Evolutionary conservation across 2,888 invertebrate genomes (phyloP), one percentile per base, ranked within the genome.

Genomic region (Spodoptera littoralis): DNA sequence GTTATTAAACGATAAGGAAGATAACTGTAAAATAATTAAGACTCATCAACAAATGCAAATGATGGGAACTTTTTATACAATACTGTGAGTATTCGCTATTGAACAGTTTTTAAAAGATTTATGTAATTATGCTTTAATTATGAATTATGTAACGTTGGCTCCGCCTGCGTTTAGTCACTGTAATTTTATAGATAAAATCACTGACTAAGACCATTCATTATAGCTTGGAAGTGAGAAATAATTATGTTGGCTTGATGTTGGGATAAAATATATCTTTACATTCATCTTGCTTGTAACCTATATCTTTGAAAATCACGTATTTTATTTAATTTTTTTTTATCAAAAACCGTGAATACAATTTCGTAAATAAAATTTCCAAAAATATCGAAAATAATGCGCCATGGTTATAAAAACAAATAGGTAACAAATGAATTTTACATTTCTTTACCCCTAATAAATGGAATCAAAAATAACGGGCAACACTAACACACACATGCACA

Each of bases 381-480:
- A 22, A 11, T n/a, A 22, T 9, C 13, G 1, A 9, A 36, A 36
- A 36, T 0, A 36, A 36, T 36, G 27, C 3, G 4, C 27, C 27
- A 36, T 36, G 9, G 6, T 36, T 36, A 27, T 27, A 27, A 27
- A 27, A 27, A 27, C 5, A 27, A 18, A 27, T 27, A 27, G n/a
- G n/a, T n/a, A n/a, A 2, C 4, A 36, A 36, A 8, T 36, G 0
- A 36, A 36, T 36, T 6, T 36, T 8, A 36, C 6, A 43, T n/a
- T 11, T 22, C 53, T 70, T 75, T 71, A 76, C 79, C 67, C 70
- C 47, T 8, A n/a, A 55, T 70, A 57, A 60, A 67, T 53, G 76
- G 83, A 71, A 77, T 76, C 11, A 30, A 48, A 48, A 71, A 65
- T 60, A 76, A 59, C 80, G 86, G 86, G 91, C 86, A 91, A 91